phyloP scores from a whole-genome alignment of 2,113 vertebrate species.

The Apodemus sylvaticus region DNA sequence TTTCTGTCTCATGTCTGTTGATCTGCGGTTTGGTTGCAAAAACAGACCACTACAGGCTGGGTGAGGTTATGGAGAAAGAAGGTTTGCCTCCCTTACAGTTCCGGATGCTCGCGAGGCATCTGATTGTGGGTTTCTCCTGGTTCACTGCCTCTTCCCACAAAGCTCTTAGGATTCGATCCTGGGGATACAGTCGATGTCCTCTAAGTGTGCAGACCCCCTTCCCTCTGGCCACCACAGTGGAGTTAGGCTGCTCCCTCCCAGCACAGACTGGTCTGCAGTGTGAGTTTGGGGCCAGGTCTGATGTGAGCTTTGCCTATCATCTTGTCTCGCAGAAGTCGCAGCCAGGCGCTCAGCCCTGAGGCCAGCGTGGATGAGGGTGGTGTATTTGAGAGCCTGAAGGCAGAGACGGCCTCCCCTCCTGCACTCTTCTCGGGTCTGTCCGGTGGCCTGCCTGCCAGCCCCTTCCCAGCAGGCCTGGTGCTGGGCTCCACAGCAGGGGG shows the following conservation, averaged over 20 bases:
- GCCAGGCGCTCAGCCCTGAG: conserved; percentile 94
- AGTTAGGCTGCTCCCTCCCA: too few species aligned
- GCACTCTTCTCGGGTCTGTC: conserved; percentile 92
- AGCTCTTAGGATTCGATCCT: not conserved
- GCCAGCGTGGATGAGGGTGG: conserved; percentile 93
- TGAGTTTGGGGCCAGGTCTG: not conserved
- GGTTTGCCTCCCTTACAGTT: not conserved
- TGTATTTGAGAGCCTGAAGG: conserved; percentile 96
- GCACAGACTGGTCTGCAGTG: not conserved
- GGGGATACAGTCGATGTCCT: not conserved
- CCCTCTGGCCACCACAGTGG: not conserved
- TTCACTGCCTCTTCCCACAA: not conserved
- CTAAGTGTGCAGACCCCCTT: too few species aligned
- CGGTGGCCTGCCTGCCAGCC: conserved; percentile 87
- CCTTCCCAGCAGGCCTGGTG: conserved; percentile 93
- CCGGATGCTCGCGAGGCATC: not conserved
- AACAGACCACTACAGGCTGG: not conserved
- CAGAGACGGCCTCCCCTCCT: conserved; percentile 91
- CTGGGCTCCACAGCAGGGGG: conserved; percentile 90
- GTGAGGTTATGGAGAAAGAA: not conserved
- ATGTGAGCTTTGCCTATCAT: not conserved
- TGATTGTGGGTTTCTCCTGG: not conserved
- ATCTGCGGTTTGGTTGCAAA: not conserved
- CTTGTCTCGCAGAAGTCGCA: conserved; percentile 88
- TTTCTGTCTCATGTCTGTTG: not conserved